Evolutionary conservation across 2,797 vertebrate genomes (phyloP).

Genomic region (Rhinichthys osculus): DNA sequence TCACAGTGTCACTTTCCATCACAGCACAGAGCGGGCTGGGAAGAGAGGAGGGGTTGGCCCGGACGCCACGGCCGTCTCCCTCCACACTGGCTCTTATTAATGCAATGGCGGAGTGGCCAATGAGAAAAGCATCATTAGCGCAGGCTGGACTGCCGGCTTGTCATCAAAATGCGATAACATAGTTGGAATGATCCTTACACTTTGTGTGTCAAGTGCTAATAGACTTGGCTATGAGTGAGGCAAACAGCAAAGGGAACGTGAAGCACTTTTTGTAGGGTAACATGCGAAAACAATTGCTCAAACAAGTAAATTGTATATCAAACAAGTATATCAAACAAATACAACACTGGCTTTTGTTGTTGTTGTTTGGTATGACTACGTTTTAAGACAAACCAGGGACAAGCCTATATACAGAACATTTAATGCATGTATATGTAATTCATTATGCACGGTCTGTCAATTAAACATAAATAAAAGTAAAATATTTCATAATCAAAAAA

Average conservation of each 20-base stretch:
- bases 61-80: slow-evolving; percentile 35
- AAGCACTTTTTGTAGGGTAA: neutral
- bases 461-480: neutral
- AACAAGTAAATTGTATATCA: neutral
- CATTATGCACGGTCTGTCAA: neutral
- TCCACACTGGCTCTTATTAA: slow-evolving; percentile 36
- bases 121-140: slow-evolving; percentile 38
- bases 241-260: slow-evolving; percentile 17
- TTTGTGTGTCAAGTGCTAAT: slow-evolving; percentile 64
- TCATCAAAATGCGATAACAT: slow-evolving; percentile 49
- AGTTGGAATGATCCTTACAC: slow-evolving; percentile 54
- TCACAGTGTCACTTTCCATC: slow-evolving; percentile 80
- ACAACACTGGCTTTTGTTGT: neutral
- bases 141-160: slow-evolving; percentile 36
- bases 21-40: slow-evolving; percentile 63
- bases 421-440: neutral
- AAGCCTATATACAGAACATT: neutral
- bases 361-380: neutral
- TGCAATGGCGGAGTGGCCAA: slow-evolving; percentile 23
- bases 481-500: no score
- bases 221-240: slow-evolving; percentile 48
- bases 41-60: slow-evolving; percentile 47
- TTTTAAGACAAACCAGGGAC: neutral
- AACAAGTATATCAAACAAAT: neutral
- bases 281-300: neutral